These are phyloP conservation scores for Drosophila ustulata DNA, from an alignment of 2,888 invertebrate species.

Conservation along the genomic window DNA sequence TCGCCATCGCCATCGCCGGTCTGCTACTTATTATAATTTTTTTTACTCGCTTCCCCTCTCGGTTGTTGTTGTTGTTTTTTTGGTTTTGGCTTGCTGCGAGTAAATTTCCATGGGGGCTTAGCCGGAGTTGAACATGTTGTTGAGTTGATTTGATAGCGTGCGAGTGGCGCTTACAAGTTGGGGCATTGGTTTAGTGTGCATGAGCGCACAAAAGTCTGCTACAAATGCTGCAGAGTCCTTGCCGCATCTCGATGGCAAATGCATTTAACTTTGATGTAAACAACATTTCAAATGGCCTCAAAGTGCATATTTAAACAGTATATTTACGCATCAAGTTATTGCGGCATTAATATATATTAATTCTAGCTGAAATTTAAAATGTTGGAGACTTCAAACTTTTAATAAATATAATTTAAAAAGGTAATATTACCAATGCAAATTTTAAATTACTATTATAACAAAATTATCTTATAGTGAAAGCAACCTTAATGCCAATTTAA, in stretches of 20 bases:
- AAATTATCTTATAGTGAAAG: too few relatives aligned
- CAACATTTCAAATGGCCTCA: slow-evolving; percentile 22
- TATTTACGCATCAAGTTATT: neutral
- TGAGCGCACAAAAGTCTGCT: slow-evolving; percentile 57
- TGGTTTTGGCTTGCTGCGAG: slow-evolving; percentile 25
- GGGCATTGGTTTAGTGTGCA: slow-evolving; percentile 56
- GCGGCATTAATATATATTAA: too few relatives aligned
- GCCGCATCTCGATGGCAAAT: slow-evolving; percentile 12
- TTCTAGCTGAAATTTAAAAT: too few relatives aligned
- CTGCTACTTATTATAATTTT: slow-evolving; percentile 74
- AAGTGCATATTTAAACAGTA: neutral
- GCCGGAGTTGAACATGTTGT: slow-evolving; percentile 54
- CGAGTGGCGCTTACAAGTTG: slow-evolving; percentile 52
- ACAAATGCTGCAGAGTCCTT: slow-evolving; percentile 40
- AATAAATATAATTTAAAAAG: too few relatives aligned
- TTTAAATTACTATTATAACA: too few relatives aligned
- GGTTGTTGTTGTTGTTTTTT: slow-evolving; percentile 11
- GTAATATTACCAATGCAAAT: too few relatives aligned
- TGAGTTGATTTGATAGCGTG: slow-evolving; percentile 68
- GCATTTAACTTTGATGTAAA: slow-evolving; percentile 37
- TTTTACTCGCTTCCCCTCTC: slow-evolving; percentile 9
- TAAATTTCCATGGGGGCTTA: slow-evolving; percentile 77
- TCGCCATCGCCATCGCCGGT: slow-evolving; percentile 56
- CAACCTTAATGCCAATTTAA: too few relatives aligned
- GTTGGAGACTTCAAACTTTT: too few relatives aligned